Evolutionary conservation across 1,140 invertebrate species (phyloP), one percentile per base, ranked within the genome.

Genomic region (Neodiprion fabricii): DNA sequence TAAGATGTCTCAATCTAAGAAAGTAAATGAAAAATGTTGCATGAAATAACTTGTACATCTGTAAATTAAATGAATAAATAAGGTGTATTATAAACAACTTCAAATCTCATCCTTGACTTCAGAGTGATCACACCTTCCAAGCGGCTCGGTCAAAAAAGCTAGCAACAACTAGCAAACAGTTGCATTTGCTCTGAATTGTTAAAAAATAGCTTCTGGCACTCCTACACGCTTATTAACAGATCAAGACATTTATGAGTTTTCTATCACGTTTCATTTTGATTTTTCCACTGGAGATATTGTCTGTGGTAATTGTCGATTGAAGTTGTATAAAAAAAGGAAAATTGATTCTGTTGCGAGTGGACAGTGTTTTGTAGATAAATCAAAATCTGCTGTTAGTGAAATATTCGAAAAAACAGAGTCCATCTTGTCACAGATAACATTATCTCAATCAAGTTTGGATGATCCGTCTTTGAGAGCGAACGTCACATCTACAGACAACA

Each of bases 221-320:
- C 68, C 49, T 70, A 70, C 69, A 74, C 14, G 10, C 11, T 14
- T 74, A 17, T 50, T 61, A 70, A 74, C 73, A 74, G 68, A 74
- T 9, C 14, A 74, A 70, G 23, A 74, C 47, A 70, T 70, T 65
- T 67, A 74, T 61, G 73, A 70, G 23, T 74, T 70, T 70, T 71
- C 9, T 28, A 61, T 23, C 12, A 12, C 28, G 23, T 74, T 74
- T 70, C 48, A 76, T 17, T 8, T 28, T 74, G 70, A 61, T 14
- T 61, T 76, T 76, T 47, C 40, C n/a, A 71, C 61, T 76, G 65
- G 66, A 67, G 75, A 76, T 74, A 68, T 72, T 61, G 49, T 76
- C 12, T 74, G 65, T 74, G 28, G 50, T 12, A 76, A 74, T 28
- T 74, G 72, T 67, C 75, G 75, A 23, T 28, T 74, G 47, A n/a